phyloP scores from a whole-genome alignment of 2,888 invertebrate genomes.

The Noctua fimbriata region DNA sequence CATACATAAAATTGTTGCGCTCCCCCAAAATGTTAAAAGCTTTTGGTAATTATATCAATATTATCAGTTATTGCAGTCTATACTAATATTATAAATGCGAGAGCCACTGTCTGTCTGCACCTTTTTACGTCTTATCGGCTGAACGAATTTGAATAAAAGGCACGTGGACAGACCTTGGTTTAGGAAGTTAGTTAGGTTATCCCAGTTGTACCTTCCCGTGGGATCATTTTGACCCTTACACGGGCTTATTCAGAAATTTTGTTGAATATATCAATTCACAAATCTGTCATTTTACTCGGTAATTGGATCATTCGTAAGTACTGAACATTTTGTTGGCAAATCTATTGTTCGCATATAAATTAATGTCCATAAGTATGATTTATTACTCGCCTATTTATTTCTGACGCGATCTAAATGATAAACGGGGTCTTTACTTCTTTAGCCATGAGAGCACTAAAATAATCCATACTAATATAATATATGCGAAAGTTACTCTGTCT shows the following conservation, averaged over 20 bases:
- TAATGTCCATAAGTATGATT: conserved; percentile 28
- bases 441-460: conserved; percentile 4
- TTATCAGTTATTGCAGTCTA: not conserved
- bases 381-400: conserved; percentile 29
- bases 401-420: conserved; percentile 21
- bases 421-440: conserved; percentile 21
- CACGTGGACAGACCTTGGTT: not conserved
- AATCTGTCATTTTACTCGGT: not conserved
- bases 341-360: conserved; percentile 17
- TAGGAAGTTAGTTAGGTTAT: not conserved
- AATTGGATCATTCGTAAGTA: conserved; percentile 30
- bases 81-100: not conserved
- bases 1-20: conserved; percentile 30
- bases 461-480: not conserved
- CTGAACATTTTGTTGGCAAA: conserved; percentile 4
- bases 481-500: not conserved
- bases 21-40: conserved; percentile 28
- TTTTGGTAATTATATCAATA: conserved; percentile 28
- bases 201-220: too few species aligned
- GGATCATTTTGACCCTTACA: not conserved
- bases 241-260: not conserved
- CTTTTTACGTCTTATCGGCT: not conserved
- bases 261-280: not conserved
- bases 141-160: not conserved
- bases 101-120: not conserved